Evolutionary conservation across 2,888 invertebrate genomes (phyloP).

Genomic region (Drosophila diplacantha): DNA sequence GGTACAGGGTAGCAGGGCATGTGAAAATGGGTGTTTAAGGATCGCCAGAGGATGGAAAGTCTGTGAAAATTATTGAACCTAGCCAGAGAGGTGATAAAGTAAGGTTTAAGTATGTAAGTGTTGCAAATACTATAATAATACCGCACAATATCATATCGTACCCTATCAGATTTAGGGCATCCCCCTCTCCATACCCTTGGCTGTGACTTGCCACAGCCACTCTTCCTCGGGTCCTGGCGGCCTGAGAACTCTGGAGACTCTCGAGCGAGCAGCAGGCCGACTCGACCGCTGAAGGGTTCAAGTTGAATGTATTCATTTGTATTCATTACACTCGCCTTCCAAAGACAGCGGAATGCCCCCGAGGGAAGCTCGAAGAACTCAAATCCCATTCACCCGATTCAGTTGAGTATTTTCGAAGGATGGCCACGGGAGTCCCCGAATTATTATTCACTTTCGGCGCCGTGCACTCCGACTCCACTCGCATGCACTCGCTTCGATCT

Average conservation of each 20-base stretch:
- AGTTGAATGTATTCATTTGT: slow-evolving; percentile 26
- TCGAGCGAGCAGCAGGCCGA: slow-evolving; percentile 6
- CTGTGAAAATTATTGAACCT: not conserved
- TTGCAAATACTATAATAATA: not conserved
- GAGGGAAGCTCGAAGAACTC: slow-evolving; percentile 8
- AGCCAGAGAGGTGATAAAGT: not conserved
- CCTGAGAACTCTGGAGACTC: slow-evolving; percentile 9
- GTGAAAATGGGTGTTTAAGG: not conserved
- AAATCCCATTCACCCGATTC: not conserved
- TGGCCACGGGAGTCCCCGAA: not conserved
- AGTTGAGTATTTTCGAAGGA: not conserved
- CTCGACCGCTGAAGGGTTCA: slow-evolving; percentile 23
- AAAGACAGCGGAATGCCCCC: slow-evolving; percentile 3
- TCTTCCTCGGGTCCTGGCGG: not conserved
- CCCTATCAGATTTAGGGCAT: not conserved
- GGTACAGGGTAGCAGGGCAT: slow-evolving; percentile 4
- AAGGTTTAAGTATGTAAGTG: no score
- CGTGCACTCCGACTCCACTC: not conserved
- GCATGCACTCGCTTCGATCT: slow-evolving; percentile 14
- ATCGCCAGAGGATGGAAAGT: not conserved
- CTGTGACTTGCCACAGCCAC: not conserved
- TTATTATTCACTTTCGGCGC: slow-evolving; percentile 8
- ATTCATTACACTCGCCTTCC: slow-evolving; percentile 26
- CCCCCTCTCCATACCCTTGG: not conserved
- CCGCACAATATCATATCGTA: no score